These are phyloP conservation scores for Cecropterus lyciades DNA, from an alignment of 1,140 invertebrate genomes.

Conservation along the genomic window DNA sequence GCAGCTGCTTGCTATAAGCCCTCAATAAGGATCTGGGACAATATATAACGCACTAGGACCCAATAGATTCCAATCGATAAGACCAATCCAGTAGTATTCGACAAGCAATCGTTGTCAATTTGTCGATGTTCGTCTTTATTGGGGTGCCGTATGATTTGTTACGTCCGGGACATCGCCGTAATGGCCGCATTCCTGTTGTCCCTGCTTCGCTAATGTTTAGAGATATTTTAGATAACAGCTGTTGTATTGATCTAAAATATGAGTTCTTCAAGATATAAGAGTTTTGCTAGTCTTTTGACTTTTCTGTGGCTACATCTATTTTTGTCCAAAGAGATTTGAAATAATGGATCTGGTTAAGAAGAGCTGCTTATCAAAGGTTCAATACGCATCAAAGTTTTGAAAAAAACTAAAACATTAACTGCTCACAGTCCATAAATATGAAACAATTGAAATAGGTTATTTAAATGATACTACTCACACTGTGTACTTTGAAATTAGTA, in stretches of 20 bases:
- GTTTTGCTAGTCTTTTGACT: too few relatives aligned
- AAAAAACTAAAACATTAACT: too few relatives aligned
- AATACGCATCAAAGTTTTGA: too few relatives aligned
- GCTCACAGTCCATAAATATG: too few relatives aligned
- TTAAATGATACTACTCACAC: too few relatives aligned
- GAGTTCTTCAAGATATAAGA: too few relatives aligned
- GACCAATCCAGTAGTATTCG: constrained; percentile 11
- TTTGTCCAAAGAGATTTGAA: too few relatives aligned
- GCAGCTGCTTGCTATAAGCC: not conserved
- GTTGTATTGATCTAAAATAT: not conserved
- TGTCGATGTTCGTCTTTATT: constrained; percentile 30
- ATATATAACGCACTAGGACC: not conserved
- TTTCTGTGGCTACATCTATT: too few relatives aligned
- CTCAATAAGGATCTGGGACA: not conserved
- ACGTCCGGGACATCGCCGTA: constrained; percentile 10
- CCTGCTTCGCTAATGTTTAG: constrained; percentile 13
- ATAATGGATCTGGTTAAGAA: too few relatives aligned
- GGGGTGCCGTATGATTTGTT: constrained; percentile 27
- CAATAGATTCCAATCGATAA: constrained; percentile 6
- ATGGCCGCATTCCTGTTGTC: constrained; percentile 20
- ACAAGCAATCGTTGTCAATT: constrained; percentile 27
- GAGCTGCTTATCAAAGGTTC: too few relatives aligned
- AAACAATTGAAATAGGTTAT: too few relatives aligned
- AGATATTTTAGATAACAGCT: constrained; percentile 21
- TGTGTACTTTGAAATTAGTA: too few relatives aligned